Conservation (phyloP, 2,888 invertebrate species). For the Temnothorax ravouxi region DNA sequence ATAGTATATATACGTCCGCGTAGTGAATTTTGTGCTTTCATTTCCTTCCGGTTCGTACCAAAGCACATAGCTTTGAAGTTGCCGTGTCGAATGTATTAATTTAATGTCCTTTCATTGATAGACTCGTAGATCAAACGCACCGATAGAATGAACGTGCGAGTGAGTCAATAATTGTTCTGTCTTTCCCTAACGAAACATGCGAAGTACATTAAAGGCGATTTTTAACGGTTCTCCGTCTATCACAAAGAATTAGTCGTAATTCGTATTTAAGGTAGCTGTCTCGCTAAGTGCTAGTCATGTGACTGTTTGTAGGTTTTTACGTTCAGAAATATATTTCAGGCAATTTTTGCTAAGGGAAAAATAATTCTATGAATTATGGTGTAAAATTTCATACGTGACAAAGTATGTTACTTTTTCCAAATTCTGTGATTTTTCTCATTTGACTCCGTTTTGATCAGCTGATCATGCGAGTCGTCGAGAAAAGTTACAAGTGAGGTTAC, state of each 20-base stretch:
- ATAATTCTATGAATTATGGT: too few species aligned
- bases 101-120: constrained; percentile 29
- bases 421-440: too few species aligned
- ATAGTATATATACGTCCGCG: neutral
- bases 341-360: too few species aligned
- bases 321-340: too few species aligned
- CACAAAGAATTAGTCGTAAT: constrained; percentile 18
- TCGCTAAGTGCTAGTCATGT: too few species aligned
- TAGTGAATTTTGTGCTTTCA: neutral
- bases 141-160: constrained; percentile 30
- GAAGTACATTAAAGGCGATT: constrained; percentile 33
- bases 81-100: constrained; percentile 37
- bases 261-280: too few species aligned
- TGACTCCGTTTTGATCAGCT: too few species aligned
- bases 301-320: too few species aligned
- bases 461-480: too few species aligned
- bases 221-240: constrained; percentile 6
- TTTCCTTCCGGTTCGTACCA: neutral
- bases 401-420: too few species aligned
- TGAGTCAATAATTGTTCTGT: constrained; percentile 19
- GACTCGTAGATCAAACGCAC: constrained; percentile 46
- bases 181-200: constrained; percentile 8
- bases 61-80: neutral
- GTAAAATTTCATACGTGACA: too few species aligned
- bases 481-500: too few species aligned